Base-by-base conservation (phyloP, 1,140 invertebrate species). In the Aphidius gifuensis region DNA sequence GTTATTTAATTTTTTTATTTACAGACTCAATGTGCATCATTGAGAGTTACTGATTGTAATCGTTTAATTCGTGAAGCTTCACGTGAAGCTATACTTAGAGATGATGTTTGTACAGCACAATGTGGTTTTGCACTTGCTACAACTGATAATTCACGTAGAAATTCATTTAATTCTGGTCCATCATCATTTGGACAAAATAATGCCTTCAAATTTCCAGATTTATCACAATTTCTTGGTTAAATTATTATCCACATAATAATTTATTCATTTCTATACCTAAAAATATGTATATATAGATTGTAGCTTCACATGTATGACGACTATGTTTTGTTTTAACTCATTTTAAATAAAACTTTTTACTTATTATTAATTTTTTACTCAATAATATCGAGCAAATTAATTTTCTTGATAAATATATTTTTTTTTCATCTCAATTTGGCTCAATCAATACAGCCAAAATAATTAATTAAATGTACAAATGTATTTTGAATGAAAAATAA, bases 21-120 rank as follows among this genome's bases (percentile, higher is more conserved):
- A n/a, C 81, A 95, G 92, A 87, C 91, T 1, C 90, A 93, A 73
- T 96, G 94, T 74, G 92, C 93, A 42, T 95, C 93, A 0, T 79
- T 96, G 11, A 86, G 92, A 65, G 89, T 97, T 56, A 93, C 92
- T 8, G 92, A 94, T 74, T 97, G 94, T 75, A 87, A 86, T 45
- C 88, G 92, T 67, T 82, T 96, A 43, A 79, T 92, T 38, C 84
- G 88, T 38, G 91, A 93, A 78, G 93, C 91, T 78, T 87, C 90
- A 38, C 85, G 88, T 47, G 91, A 94, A 51, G 89, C 88, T 0
- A 90, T 96, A 23, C 74, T 93, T 23, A 84, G 87, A 4, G 94
- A 96, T 69, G 91, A 93, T 68, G 91, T 95, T 0, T 96, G 94
- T 77, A 90, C 91, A 11, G 91, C 92, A 2, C 94, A 96, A 80